Evolutionary conservation across 2,888 invertebrate genomes (phyloP).

Genomic region (Spisula solida): DNA sequence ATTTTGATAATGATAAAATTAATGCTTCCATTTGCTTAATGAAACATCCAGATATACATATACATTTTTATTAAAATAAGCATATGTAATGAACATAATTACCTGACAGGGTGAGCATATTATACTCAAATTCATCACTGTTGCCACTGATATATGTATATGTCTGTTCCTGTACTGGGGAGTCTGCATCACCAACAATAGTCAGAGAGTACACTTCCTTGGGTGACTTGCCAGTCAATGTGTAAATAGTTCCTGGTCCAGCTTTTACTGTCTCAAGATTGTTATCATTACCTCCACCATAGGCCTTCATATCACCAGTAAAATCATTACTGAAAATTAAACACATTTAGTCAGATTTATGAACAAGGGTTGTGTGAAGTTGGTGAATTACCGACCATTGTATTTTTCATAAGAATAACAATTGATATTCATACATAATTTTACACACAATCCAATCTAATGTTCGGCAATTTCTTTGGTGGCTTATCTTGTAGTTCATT

Average conservation of each 20-base stretch:
- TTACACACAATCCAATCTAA: background rate
- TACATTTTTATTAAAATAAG: background rate
- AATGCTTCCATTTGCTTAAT: too few relatives aligned
- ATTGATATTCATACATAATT: background rate
- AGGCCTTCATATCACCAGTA: conserved; percentile 75
- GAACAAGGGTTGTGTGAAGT: too few relatives aligned
- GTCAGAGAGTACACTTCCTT: conserved; percentile 66
- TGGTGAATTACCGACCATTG: too few relatives aligned
- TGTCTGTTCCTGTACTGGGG: conserved; percentile 75
- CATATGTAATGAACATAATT: conserved; percentile 25
- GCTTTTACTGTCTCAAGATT: conserved; percentile 75
- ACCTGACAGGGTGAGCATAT: conserved; percentile 75
- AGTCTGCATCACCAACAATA: conserved; percentile 72
- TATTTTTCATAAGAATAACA: background rate
- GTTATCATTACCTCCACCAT: conserved; percentile 76
- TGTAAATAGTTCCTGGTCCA: conserved; percentile 80
- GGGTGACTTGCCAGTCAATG: conserved; percentile 67
- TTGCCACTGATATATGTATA: conserved; percentile 72
- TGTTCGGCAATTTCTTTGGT: background rate
- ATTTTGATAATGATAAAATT: too few relatives aligned
- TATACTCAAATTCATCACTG: conserved; percentile 70
- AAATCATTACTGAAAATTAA: conserved; percentile 71
- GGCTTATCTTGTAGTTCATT: too few relatives aligned
- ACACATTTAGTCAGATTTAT: too few relatives aligned
- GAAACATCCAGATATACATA: too few relatives aligned